These are phyloP conservation scores for Phaethornis superciliosus DNA, from an alignment of 2,113 vertebrate genomes.

Conservation along the genomic window DNA sequence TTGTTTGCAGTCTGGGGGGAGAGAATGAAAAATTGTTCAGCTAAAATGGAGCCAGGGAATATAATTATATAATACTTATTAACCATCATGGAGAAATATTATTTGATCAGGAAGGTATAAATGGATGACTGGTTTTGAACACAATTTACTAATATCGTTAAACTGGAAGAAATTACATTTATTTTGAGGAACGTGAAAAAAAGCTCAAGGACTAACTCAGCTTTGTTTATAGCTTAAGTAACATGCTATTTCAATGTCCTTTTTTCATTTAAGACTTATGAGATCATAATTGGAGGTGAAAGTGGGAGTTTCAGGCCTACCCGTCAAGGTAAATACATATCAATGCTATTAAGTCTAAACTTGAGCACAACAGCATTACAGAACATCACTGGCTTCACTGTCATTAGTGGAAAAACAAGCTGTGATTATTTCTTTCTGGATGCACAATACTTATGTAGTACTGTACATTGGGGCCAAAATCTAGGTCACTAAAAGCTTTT, in stretches of 20 bases:
- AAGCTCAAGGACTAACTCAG: slow-evolving; percentile 6
- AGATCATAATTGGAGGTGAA: slow-evolving; percentile 6
- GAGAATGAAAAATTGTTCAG: slow-evolving; percentile 15
- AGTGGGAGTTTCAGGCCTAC: background rate
- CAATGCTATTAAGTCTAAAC: background rate
- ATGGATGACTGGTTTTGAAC: slow-evolving; percentile 13
- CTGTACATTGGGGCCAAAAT: background rate
- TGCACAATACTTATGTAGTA: background rate
- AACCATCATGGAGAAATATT: slow-evolving; percentile 45
- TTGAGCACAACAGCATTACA: background rate
- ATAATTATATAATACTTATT: slow-evolving; percentile 36
- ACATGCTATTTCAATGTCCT: background rate
- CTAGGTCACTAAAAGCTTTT: slow-evolving; percentile 46
- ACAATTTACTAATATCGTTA: slow-evolving; percentile 51
- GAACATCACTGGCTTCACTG: background rate
- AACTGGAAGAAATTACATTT: slow-evolving; percentile 38
- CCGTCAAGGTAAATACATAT: background rate
- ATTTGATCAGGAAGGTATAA: slow-evolving; percentile 68
- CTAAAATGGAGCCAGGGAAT: slow-evolving; percentile 45
- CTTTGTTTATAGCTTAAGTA: background rate
- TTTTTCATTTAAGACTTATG: background rate
- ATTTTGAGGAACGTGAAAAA: slow-evolving; percentile 43
- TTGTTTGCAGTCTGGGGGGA: background rate
- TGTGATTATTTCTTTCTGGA: background rate
- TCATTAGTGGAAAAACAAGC: background rate